A percentile compares a stretch with the other conserved stretches of the same genome.
phyloP scores from a whole-genome alignment of 2,797 vertebrate genomes.

The Gadopsis marmoratus region DNA sequence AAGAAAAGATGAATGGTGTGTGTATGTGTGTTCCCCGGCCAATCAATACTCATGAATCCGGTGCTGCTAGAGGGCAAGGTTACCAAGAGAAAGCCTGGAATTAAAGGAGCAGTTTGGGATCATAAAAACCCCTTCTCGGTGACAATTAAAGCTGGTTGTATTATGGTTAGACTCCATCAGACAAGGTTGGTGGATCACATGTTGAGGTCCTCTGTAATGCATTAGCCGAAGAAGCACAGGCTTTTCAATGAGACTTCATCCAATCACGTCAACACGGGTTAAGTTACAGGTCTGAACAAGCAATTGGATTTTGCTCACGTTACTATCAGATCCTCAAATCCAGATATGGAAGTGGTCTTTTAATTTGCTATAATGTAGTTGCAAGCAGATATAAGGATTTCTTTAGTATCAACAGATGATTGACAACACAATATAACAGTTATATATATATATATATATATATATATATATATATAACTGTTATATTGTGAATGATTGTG shows the following conservation, averaged over 20 bases:
- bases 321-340: background rate
- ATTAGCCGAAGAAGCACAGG: conserved; percentile 6
- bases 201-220: conserved; percentile 10
- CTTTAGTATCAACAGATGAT: background rate
- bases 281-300: conserved; percentile 20
- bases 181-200: conserved; percentile 22
- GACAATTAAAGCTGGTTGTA: conserved; percentile 51
- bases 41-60: conserved; percentile 76
- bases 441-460: too few species aligned
- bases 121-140: conserved; percentile 13
- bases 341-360: background rate
- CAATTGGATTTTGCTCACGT: conserved; percentile 11
- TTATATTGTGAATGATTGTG: too few species aligned
- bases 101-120: conserved; percentile 26
- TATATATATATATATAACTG: too few species aligned
- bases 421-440: background rate
- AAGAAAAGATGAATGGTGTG: conserved; percentile 66
- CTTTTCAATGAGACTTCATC: conserved; percentile 23
- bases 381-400: background rate
- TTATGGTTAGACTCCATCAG: conserved; percentile 20
- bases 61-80: conserved; percentile 56
- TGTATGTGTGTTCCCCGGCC: conserved; percentile 26
- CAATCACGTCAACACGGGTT: conserved; percentile 5
- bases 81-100: conserved; percentile 38
- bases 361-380: background rate